These are phyloP conservation scores for Ursus arctos DNA, from an alignment of 2,113 vertebrate species.

Conservation along the genomic window DNA sequence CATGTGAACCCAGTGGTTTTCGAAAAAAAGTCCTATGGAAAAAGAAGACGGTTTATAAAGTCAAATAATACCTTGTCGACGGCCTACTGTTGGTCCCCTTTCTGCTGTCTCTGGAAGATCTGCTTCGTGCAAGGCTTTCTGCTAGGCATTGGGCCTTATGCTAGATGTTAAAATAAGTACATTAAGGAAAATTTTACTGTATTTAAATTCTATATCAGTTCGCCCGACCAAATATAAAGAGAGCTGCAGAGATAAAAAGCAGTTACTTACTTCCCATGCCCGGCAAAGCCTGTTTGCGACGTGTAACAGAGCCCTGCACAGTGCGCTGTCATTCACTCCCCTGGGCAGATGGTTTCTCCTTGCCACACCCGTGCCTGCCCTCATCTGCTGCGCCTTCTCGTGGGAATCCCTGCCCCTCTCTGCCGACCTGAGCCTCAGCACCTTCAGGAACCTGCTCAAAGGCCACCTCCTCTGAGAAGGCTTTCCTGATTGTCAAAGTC, in stretches of 20 bases:
- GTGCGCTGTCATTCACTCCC: not conserved
- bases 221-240: not conserved
- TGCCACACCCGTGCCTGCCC: not conserved
- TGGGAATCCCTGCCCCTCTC: not conserved
- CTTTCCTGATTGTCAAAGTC: not conserved
- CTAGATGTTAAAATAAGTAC: not conserved
- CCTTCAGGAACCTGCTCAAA: not conserved
- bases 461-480: not conserved
- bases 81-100: too few species aligned
- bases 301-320: not conserved
- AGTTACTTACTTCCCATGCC: not conserved
- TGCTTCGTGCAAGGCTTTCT: not conserved
- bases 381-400: rapidly evolving
- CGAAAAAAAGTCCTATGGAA: not conserved
- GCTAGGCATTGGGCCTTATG: not conserved
- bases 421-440: not conserved
- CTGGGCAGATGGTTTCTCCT: not conserved
- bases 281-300: not conserved
- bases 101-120: not conserved
- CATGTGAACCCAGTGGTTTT: not conserved
- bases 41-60: not conserved
- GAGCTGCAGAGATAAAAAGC: not conserved
- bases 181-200: not conserved
- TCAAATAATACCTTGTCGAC: not conserved
- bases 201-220: constrained; percentile 13